These are phyloP conservation scores for Drymodes brunneopygia DNA, from an alignment of 2,113 vertebrate species.

Conservation along the genomic window DNA sequence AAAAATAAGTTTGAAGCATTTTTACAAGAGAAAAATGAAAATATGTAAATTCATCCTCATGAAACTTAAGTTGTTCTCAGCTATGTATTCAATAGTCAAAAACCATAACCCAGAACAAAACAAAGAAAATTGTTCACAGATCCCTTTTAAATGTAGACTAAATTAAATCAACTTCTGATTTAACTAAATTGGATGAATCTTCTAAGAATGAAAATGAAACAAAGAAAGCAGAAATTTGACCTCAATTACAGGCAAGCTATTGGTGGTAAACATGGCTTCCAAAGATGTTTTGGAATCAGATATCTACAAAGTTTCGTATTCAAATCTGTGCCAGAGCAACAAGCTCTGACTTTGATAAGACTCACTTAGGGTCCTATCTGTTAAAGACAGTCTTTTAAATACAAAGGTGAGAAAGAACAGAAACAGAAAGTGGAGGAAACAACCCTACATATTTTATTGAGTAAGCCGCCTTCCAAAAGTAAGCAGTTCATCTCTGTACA, in stretches of 20 bases:
- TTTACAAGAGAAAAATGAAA: background rate
- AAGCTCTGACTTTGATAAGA: conserved; percentile 31
- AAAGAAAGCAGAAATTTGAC: background rate
- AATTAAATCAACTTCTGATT: conserved; percentile 1
- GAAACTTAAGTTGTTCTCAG: background rate
- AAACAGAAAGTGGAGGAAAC: conserved; percentile 38
- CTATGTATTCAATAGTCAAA: background rate
- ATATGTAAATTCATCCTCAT: background rate
- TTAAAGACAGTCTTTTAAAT: conserved; percentile 28
- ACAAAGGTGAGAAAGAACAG: conserved; percentile 49
- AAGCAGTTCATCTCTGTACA: background rate
- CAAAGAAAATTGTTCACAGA: background rate
- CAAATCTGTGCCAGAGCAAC: background rate
- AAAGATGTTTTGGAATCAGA: background rate
- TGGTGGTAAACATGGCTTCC: background rate
- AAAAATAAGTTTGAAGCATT: background rate
- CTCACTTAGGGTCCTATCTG: conserved; percentile 37
- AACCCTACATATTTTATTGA: background rate
- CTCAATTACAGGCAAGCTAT: background rate
- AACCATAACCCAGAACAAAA: background rate
- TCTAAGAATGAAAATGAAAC: conserved; percentile 24
- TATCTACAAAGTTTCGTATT: background rate
- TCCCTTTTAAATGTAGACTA: background rate
- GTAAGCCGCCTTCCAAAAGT: background rate
- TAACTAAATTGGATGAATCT: background rate